These are phyloP conservation scores for Mormyrus hasselquistii DNA, from an alignment of 2,797 vertebrate genomes.

Conservation along the genomic window DNA sequence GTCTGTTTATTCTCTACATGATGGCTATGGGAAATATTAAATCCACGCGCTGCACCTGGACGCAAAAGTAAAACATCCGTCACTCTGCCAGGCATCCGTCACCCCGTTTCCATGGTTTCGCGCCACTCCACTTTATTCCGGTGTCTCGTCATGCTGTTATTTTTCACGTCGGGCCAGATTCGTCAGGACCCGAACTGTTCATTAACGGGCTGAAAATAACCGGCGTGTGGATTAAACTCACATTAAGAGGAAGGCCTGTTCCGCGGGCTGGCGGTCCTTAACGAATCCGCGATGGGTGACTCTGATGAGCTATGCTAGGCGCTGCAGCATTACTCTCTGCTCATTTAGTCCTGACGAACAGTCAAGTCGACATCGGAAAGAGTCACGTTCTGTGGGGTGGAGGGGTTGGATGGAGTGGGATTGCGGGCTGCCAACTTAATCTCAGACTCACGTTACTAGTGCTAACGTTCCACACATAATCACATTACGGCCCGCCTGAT, in stretches of 20 bases:
- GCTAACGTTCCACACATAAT: constrained; percentile 47
- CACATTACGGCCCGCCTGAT: constrained; percentile 63
- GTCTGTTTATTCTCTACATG: constrained; percentile 47
- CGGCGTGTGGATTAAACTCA: constrained; percentile 43
- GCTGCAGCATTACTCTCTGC: constrained; percentile 4
- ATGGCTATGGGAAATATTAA: constrained; percentile 26
- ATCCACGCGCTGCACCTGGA: constrained; percentile 35
- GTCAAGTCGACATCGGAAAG: constrained; percentile 30
- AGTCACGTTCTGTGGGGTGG: constrained; percentile 26
- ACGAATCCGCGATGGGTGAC: constrained; percentile 30
- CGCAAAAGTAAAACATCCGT: constrained; percentile 33
- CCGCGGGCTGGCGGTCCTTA: constrained; percentile 38
- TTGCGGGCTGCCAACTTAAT: constrained; percentile 34
- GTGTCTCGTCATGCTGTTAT: constrained; percentile 32
- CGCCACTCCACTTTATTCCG: constrained; percentile 18
- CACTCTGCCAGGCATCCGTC: constrained; percentile 36
- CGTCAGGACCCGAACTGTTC: constrained; percentile 32
- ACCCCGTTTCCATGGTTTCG: constrained; percentile 35
- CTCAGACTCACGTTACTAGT: constrained; percentile 39
- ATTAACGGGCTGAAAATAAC: constrained; percentile 43
- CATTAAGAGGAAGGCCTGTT: constrained; percentile 34
- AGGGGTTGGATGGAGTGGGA: constrained; percentile 28
- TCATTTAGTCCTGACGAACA: constrained; percentile 27
- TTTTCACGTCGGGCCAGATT: constrained; percentile 41
- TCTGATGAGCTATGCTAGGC: constrained; percentile 15